These are phyloP conservation scores for Poeciliopsis turrubarensis DNA, from an alignment of 2,113 vertebrate species.

Conservation along the genomic window DNA sequence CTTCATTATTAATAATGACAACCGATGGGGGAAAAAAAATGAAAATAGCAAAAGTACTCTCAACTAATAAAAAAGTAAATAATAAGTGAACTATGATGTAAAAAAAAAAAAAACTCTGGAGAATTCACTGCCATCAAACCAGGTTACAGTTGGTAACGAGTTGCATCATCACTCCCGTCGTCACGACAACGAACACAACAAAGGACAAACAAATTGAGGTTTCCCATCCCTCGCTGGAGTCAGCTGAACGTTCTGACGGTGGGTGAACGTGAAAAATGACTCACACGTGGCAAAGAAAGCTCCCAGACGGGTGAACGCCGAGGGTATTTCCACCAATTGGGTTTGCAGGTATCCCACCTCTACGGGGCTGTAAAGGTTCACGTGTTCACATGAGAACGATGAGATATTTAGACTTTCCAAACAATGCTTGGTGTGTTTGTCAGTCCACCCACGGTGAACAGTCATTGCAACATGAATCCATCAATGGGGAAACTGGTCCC, in stretches of 20 bases:
- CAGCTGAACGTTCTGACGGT: background rate
- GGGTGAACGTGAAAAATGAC: background rate
- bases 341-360: background rate
- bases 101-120: too few relatives aligned
- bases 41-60: too few relatives aligned
- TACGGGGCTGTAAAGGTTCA: conserved; percentile 35
- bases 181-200: background rate
- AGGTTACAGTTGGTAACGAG: too few relatives aligned
- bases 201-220: background rate
- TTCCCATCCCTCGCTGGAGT: background rate
- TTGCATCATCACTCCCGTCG: too few relatives aligned
- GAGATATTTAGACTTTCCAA: conserved; percentile 55
- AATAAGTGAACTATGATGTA: too few relatives aligned
- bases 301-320: background rate
- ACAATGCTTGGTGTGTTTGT: conserved; percentile 11
- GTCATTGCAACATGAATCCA: conserved; percentile 3
- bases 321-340: conserved; percentile 13
- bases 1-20: too few relatives aligned
- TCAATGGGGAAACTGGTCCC: background rate
- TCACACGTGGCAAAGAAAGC: background rate
- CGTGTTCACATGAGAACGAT: conserved; percentile 50
- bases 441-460: conserved; percentile 29
- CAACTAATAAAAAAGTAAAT: too few relatives aligned
- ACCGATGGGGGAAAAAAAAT: too few relatives aligned
- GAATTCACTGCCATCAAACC: too few relatives aligned